These are phyloP conservation scores for Scaptomyza parva DNA, from an alignment of 2,888 invertebrate species.

Conservation along the genomic window DNA sequence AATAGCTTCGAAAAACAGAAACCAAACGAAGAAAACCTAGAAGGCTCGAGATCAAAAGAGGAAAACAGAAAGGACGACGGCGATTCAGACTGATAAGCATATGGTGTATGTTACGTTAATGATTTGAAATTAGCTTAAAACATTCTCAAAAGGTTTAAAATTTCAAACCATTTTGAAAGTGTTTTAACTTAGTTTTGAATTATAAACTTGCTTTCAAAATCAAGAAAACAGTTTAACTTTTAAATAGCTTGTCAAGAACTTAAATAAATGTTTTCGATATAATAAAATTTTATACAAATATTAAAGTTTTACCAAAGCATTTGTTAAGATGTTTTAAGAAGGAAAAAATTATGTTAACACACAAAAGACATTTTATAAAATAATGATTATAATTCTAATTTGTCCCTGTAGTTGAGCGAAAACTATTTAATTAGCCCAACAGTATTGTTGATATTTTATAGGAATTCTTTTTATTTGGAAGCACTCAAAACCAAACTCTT, in stretches of 20 bases:
- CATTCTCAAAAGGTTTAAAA: background rate
- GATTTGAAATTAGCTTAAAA: slow-evolving; percentile 27
- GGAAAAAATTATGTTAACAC: background rate
- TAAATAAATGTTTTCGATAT: slow-evolving; percentile 11
- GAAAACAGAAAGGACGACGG: background rate
- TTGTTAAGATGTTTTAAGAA: background rate
- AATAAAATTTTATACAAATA: background rate
- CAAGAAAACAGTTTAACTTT: background rate
- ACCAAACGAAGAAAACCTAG: rapidly evolving
- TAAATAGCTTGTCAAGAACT: slow-evolving; percentile 5
- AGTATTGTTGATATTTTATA: no score
- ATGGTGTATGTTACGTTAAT: background rate
- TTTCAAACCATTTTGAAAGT: slow-evolving; percentile 1
- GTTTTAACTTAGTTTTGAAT: slow-evolving; percentile 31
- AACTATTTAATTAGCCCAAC: no score
- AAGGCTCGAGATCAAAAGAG: background rate
- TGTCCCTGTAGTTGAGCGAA: no score
- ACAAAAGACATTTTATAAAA: no score
- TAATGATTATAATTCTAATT: no score
- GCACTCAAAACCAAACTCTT: no score
- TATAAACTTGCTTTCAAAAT: background rate
- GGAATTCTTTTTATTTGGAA: no score
- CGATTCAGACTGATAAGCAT: background rate
- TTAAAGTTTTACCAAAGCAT: no score
- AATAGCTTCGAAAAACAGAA: background rate